Percentiles rank a stretch among this genome's conserved stretches.
phyloP scores from a whole-genome alignment of 2,888 invertebrate genomes.

The Chrysolina americana region DNA sequence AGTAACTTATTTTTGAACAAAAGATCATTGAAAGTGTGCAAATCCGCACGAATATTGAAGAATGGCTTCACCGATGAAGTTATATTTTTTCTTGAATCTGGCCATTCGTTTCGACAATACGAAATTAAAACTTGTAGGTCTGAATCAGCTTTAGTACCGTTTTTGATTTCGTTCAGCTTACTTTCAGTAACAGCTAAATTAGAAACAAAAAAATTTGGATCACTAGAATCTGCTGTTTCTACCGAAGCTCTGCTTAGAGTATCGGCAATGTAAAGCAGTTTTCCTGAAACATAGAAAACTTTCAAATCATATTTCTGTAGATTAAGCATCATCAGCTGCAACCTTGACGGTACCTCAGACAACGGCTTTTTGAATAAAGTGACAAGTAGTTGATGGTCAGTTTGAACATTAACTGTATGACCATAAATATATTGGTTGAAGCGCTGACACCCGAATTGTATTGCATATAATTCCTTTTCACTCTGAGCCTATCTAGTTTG shows the following conservation, averaged over 20 bases:
- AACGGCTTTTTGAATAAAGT: slow-evolving; percentile 13
- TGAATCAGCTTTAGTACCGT: not conserved
- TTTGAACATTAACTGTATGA: not conserved
- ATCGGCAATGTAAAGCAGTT: too few species aligned
- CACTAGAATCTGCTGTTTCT: not conserved
- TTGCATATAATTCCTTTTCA: slow-evolving; percentile 1
- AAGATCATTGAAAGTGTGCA: too few species aligned
- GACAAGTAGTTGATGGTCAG: too few species aligned
- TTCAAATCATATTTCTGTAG: not conserved
- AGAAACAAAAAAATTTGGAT: not conserved
- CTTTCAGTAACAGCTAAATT: not conserved
- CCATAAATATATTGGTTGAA: slow-evolving; percentile 1
- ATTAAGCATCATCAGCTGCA: slow-evolving; percentile 11
- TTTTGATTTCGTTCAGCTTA: not conserved
- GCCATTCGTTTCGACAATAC: not conserved
- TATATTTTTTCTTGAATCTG: not conserved
- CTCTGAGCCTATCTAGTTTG: too few species aligned
- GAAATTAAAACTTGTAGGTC: not conserved
- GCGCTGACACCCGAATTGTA: not conserved
- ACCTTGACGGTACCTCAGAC: slow-evolving; percentile 13
- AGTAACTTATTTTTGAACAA: too few species aligned
- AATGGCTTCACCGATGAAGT: too few species aligned
- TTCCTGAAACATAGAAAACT: too few species aligned
- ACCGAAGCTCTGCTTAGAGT: not conserved
- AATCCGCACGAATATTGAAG: too few species aligned